These are phyloP conservation scores for Malthinus seriepunctatus DNA, from an alignment of 2,888 invertebrate species.

Conservation along the genomic window DNA sequence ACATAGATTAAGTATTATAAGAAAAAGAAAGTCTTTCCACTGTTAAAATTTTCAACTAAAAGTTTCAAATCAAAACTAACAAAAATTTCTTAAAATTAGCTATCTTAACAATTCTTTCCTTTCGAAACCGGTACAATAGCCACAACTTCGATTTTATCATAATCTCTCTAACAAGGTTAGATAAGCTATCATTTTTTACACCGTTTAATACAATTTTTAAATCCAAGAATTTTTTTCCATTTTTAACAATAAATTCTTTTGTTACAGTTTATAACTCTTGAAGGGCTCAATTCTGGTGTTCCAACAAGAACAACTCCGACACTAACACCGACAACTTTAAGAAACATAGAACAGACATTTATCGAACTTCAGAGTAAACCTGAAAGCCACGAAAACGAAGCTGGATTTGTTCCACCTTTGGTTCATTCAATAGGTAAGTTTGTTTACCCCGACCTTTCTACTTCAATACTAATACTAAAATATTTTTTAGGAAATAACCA, in stretches of 20 bases:
- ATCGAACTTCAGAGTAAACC: conserved; percentile 81
- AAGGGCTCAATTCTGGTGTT: conserved; percentile 86
- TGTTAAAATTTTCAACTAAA: too few relatives aligned
- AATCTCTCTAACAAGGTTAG: background rate
- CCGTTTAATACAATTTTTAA: background rate
- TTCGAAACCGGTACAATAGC: background rate
- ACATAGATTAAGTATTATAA: too few relatives aligned
- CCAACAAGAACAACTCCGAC: conserved; percentile 93
- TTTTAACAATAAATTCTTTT: conserved; percentile 37
- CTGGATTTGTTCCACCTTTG: conserved; percentile 89
- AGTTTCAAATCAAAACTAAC: too few relatives aligned
- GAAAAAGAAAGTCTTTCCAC: too few relatives aligned
- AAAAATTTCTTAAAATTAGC: too few relatives aligned
- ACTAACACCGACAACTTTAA: conserved; percentile 90
- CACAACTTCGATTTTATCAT: conserved; percentile 3
- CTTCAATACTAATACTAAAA: background rate
- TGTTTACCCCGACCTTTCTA: background rate
- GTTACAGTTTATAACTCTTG: conserved; percentile 80
- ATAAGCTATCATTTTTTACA: conserved; percentile 7
- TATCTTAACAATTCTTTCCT: too few relatives aligned
- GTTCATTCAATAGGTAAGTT: conserved; percentile 55
- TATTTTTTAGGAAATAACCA: conserved; percentile 51
- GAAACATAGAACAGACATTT: conserved; percentile 90
- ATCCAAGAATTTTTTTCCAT: conserved; percentile 6
- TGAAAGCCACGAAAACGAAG: conserved; percentile 78